These are phyloP conservation scores for Blennius ocellaris DNA, from an alignment of 2,113 vertebrate genomes.

Conservation along the genomic window DNA sequence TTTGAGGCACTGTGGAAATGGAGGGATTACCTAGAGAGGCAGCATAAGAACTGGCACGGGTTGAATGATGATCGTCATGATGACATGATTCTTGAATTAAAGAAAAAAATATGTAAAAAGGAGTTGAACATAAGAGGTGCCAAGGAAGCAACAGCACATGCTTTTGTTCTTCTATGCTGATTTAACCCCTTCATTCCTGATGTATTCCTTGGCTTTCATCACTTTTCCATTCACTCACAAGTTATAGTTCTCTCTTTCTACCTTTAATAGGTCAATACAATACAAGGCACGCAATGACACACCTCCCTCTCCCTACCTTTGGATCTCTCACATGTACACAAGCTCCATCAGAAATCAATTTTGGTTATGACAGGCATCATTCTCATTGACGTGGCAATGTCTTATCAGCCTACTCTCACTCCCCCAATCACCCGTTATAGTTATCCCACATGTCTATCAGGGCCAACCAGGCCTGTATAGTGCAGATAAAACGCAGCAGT, in stretches of 20 bases:
- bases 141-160: neutral
- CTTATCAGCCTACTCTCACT: slow-evolving; percentile 61
- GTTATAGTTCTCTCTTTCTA: neutral
- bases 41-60: too few species aligned
- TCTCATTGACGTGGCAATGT: slow-evolving; percentile 48
- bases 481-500: slow-evolving; percentile 64
- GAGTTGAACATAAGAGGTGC: too few species aligned
- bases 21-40: too few species aligned
- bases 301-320: neutral
- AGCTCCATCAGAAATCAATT: slow-evolving; percentile 52
- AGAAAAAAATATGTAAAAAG: too few species aligned
- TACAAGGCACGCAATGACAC: neutral
- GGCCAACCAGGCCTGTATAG: slow-evolving; percentile 68
- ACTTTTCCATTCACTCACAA: neutral
- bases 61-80: too few species aligned
- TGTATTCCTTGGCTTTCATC: neutral
- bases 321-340: slow-evolving; percentile 23
- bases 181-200: neutral
- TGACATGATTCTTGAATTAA: too few species aligned
- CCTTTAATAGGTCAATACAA: neutral
- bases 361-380: slow-evolving; percentile 58
- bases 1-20: too few species aligned
- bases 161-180: neutral
- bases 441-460: slow-evolving; percentile 67
- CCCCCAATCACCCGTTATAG: slow-evolving; percentile 49